Base-by-base conservation (phyloP, 2,888 invertebrate species). In the Acrocyrtus sp. region DNA sequence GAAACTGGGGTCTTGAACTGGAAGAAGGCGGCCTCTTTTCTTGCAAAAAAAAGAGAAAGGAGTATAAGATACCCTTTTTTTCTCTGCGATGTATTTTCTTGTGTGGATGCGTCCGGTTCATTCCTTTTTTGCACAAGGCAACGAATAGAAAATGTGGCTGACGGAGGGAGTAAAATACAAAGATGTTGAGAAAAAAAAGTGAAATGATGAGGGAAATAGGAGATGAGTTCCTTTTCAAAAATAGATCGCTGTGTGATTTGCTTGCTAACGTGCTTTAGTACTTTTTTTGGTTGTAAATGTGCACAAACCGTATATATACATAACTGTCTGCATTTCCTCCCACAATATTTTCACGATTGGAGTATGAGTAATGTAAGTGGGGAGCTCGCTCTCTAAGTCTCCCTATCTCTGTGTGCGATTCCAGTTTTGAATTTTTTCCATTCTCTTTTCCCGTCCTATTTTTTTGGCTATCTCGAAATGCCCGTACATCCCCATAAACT, bases 161-260 rank as follows among this genome's bases (percentile, higher is more conserved):
- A 12, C 45, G 19, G 17, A 17, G 21, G 12, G 22, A 66, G 65
- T 5, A 60, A 60, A 54, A 61, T 43, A 62, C 60, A 63, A 63
- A 58, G 57, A 58, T 45, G 51, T 58, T 57, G 27, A 57, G 50
- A 45, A 51, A 54, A 47, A 50, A 60, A 62, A 51, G 47, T 45
- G 53, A 62, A 72, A 54, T 41, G 62, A 72, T 56, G 61, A 56
- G 47, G 50, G 62, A 69, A 57, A 56, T 48, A 39, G 58, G 29
- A 58, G 45, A 63, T 58, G 63, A 72, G 57, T 72, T 56, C 50
- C 56, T 62, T 62, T 61, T 56, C 41, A 57, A 63, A 68, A 62
- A 62, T 22, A 70, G 43, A 50, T 58, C 50, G 41, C 43, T 58
- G 48, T 53, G 62, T 62, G 56, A 54, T 61, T 68, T 60, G 43